Evolutionary conservation across 2,113 vertebrate genomes (phyloP).

Genomic region (Corydoras sp.): DNA sequence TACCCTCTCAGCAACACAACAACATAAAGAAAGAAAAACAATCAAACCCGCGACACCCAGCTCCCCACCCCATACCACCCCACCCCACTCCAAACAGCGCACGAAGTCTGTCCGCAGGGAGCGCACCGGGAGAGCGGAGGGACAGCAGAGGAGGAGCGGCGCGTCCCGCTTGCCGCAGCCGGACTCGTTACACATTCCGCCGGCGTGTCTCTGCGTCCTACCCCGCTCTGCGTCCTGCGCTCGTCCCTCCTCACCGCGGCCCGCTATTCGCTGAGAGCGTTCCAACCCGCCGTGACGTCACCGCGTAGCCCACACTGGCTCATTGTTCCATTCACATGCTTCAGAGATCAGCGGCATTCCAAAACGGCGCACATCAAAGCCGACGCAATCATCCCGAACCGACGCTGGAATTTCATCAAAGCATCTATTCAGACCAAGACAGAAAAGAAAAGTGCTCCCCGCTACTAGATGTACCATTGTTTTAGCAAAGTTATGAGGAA

Average conservation of each 20-base stretch:
- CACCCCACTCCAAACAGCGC: too few species aligned
- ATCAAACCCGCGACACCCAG: too few species aligned
- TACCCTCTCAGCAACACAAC: too few species aligned
- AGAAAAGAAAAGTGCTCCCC: background rate
- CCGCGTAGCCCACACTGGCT: background rate
- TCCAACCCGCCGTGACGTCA: slow-evolving; percentile 1
- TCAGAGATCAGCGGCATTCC: background rate
- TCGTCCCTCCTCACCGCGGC: slow-evolving; percentile 48
- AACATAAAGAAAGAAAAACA: too few species aligned
- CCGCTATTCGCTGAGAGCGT: background rate
- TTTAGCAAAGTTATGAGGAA: too few species aligned
- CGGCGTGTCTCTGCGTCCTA: slow-evolving; percentile 22
- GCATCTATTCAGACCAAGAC: background rate
- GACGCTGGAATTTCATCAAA: background rate
- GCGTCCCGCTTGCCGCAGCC: slow-evolving; percentile 15
- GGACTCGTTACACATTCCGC: slow-evolving; percentile 24
- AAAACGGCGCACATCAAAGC: background rate
- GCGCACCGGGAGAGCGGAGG: background rate
- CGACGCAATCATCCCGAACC: background rate
- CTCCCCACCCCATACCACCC: too few species aligned
- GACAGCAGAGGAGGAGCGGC: slow-evolving; percentile 4
- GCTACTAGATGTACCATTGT: too few species aligned
- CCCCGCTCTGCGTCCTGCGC: slow-evolving; percentile 38
- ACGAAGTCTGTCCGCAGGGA: background rate
- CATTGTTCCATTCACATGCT: background rate